A percentile compares a stretch with the other conserved stretches of the same genome.
Evolutionary conservation across 2,888 invertebrate species (phyloP).

Genomic region (Limenitis camilla): DNA sequence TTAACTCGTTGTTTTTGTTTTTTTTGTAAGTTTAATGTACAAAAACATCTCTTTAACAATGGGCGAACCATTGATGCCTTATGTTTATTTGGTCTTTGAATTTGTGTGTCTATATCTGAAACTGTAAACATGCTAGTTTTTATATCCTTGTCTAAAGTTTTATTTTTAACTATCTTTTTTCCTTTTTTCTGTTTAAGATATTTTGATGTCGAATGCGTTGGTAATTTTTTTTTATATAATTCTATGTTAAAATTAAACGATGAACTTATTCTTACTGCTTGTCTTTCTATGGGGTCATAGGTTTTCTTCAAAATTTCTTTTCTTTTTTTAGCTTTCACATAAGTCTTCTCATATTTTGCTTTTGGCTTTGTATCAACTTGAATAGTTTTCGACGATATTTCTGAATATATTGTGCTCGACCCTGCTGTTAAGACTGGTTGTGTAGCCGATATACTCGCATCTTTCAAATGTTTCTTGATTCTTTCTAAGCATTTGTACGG

Average conservation of each 20-base stretch:
- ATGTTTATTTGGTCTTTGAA: conserved; percentile 16
- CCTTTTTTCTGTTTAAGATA: conserved; percentile 1
- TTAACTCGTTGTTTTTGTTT: conserved; percentile 5
- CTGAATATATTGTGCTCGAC: conserved; percentile 8
- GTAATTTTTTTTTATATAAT: conserved; percentile 24
- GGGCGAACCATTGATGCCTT: conserved; percentile 27
- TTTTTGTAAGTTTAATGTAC: conserved; percentile 34
- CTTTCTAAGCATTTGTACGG: conserved; percentile 31
- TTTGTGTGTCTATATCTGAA: conserved; percentile 21
- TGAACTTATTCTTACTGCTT: conserved; percentile 27
- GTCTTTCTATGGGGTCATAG: conserved; percentile 1
- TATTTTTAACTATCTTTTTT: conserved; percentile 1
- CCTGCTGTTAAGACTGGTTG: conserved; percentile 1
- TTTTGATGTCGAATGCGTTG: neutral
- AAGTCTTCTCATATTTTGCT: conserved; percentile 2
- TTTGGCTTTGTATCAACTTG: conserved; percentile 8
- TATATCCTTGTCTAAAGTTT: conserved; percentile 11
- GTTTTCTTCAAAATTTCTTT: neutral
- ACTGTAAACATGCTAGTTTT: conserved; percentile 11
- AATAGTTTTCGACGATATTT: conserved; percentile 8
- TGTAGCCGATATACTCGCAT: conserved; percentile 7
- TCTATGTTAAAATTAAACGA: conserved; percentile 27
- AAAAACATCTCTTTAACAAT: conserved; percentile 37
- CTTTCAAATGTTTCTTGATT: conserved; percentile 25
- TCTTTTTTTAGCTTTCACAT: conserved; percentile 1